These are phyloP conservation scores for Pluvianellus socialis DNA, from an alignment of 2,113 vertebrate genomes.

Conservation along the genomic window DNA sequence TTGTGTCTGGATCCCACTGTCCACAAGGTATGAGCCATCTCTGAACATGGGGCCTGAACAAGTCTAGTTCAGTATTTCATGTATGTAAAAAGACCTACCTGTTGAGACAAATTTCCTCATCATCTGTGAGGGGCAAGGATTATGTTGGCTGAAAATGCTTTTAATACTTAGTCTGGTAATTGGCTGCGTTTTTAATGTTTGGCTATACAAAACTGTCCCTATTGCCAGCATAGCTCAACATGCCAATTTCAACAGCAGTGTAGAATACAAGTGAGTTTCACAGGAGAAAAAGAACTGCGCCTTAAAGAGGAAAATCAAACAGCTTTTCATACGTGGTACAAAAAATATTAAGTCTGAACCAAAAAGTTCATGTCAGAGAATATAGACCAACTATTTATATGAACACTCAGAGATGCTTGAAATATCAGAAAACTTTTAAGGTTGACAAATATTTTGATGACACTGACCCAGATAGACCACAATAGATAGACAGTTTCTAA, in stretches of 20 bases:
- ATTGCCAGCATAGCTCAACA: background rate
- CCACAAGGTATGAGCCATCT: background rate
- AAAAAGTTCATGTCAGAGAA: background rate
- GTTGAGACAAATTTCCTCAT: background rate
- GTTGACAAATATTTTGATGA: background rate
- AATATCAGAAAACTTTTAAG: background rate
- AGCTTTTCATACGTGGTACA: background rate
- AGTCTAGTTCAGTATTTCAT: background rate
- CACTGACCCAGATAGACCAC: background rate
- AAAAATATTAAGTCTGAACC: background rate
- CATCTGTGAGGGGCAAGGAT: background rate
- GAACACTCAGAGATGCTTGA: background rate
- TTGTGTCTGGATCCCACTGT: too few species aligned
- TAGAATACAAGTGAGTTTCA: background rate
- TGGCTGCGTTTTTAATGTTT: background rate
- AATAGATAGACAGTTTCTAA: background rate
- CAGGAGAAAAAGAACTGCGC: background rate
- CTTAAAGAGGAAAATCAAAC: background rate
- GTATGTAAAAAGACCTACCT: background rate
- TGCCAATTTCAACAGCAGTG: background rate
- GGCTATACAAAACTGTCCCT: background rate
- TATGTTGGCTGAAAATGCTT: background rate
- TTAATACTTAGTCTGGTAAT: background rate
- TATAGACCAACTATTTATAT: background rate
- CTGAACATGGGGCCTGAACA: background rate